A percentile compares a stretch with the other conserved stretches of the same genome.
These are phyloP conservation scores for Oryctolagus cuniculus DNA, from an alignment of 2,113 vertebrate genomes.

Conservation along the genomic window mOryCun1.1 NC_091434.1:180565001-180565500, in stretches of 20 bases:
- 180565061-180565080: neutral
- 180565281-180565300: neutral
- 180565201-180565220: constrained; percentile 6
- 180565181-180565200: constrained; percentile 9
- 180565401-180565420: neutral
- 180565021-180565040: neutral
- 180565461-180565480: neutral
- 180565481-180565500: neutral
- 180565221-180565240: neutral
- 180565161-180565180: neutral
- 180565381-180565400: neutral
- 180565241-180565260: neutral
- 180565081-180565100: neutral
- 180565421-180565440: neutral
- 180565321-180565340: too few species aligned
- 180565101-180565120: neutral
- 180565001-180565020: neutral
- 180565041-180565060: neutral
- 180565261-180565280: neutral
- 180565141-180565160: neutral
- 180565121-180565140: neutral
- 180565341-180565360: neutral
- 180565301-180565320: too few species aligned
- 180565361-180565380: neutral
- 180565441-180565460: neutral